Evolutionary conservation across 1,140 invertebrate species (phyloP), one percentile per base, ranked within the genome.

Genomic region (Panagrolaimus sp.): DNA sequence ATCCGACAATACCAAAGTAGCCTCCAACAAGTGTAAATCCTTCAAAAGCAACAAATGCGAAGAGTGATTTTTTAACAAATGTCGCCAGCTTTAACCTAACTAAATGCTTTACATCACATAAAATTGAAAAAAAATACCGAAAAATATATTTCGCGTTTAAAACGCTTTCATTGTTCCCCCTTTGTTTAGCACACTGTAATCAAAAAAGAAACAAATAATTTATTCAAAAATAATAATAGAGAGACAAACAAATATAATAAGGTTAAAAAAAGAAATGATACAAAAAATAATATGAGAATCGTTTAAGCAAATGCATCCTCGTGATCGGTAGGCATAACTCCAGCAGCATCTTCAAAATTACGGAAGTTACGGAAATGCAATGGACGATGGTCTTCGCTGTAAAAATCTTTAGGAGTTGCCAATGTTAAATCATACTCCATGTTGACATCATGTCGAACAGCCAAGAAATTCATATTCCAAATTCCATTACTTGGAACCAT

Each of bases 401-500:
- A 99, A 84, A 98, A 99, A 84, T 98, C 95, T 83, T 98, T 97
- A 0, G 96, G 96, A 87, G 96, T 98, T 24, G 92, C 90, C 71
- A 98, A 85, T 81, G 93, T 90, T 12, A 98, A 86, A 74, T 98
- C 95, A 83, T 98, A 99, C 82, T 97, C 97, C 94, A 98, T 98
- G 80, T 90, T 95, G 0, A 93, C 90, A 85, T 98, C 93, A 83
- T 98, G 95, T 17, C 94, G 88, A 1, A 98, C 95, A 84, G 92
- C 91, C 92, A 80, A 55, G 86, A 99, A 99, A 84, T 98, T 98
- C 82, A 96, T 99, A 86, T 99, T 99, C 96, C 96, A 99, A 26
- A 94, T 96, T 43, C 91, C 91, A 85, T 96, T 92, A 32, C 89
- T 88, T 0, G 96, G 96, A 52, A 96, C 92, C 96, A 99, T 98